These are phyloP conservation scores for Gibbula magus DNA, from an alignment of 2,888 invertebrate species.

Conservation along the genomic window DNA sequence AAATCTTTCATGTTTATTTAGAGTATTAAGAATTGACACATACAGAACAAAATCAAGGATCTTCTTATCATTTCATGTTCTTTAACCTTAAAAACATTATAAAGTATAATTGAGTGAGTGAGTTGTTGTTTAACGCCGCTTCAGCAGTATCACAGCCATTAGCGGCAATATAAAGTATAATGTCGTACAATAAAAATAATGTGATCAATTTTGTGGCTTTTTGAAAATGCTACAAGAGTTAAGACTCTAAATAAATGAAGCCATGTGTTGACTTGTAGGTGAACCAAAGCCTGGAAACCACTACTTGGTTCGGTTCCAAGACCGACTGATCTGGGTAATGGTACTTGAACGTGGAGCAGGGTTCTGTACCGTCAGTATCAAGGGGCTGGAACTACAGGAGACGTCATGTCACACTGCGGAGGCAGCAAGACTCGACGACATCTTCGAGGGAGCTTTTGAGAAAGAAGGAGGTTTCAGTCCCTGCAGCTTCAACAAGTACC, in stretches of 20 bases:
- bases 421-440: constrained; percentile 76
- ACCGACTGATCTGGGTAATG: constrained; percentile 75
- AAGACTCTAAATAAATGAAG: background rate
- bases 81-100: too few relatives aligned
- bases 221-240: too few relatives aligned
- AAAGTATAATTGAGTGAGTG: too few relatives aligned
- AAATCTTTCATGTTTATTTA: background rate
- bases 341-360: constrained; percentile 75
- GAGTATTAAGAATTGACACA: background rate
- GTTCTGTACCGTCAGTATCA: constrained; percentile 72
- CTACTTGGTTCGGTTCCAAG: constrained; percentile 76
- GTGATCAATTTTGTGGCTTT: too few relatives aligned
- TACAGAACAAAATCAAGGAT: background rate
- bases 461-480: constrained; percentile 42
- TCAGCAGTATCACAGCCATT: too few relatives aligned
- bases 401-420: constrained; percentile 77
- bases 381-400: constrained; percentile 76
- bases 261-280: constrained; percentile 57
- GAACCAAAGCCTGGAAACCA: constrained; percentile 74
- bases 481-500: constrained; percentile 61
- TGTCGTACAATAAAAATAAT: too few relatives aligned
- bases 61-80: too few relatives aligned
- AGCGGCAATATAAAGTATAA: too few relatives aligned
- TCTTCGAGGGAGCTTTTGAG: constrained; percentile 75
- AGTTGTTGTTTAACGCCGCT: too few relatives aligned